Base-by-base conservation (phyloP, 2,797 vertebrate species). In the Hybognathus amarus region DNA sequence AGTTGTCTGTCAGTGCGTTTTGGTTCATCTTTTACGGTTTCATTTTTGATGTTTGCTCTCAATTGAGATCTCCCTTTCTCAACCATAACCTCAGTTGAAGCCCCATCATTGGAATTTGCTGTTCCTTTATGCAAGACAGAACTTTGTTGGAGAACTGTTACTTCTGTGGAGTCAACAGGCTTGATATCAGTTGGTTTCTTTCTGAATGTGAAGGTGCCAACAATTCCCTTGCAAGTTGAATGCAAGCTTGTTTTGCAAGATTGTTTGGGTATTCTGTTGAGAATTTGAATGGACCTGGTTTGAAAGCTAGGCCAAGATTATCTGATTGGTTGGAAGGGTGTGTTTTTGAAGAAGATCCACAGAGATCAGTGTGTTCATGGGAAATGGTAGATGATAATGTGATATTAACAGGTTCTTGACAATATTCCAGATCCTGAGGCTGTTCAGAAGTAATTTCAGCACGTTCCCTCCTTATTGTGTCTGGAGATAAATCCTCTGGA, bases 181-280 rank as follows among this genome's bases (percentile, higher is more conserved):
- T 64, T 92, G 67, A 76, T 77, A 56, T 90, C 83, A 69, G 74
- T 89, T 1, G 88, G 83, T 90, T 90, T 94, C 85, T 85, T 91
- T 92, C 90, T 95, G 30, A 93, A 91, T 56, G 85, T 93, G 81
- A 95, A 95, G n/a, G 90, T 91, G 74, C 95, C 95, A 91, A 96
- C 2, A 93, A 94, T 9, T 95, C 95, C 91, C 91, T 82, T 92
- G 88, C 86, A 95, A 90, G 83, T 89, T 92, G 85, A 95, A 90
- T 59, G 88, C 38, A 61, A 64, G 66, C 56, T 89, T 85, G 75
- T 52, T 88, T 79, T 91, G 90, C 59, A 67, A 36, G 75, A 70
- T 89, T 84, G 81, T 77, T 81, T 22, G 69, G 61, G 78, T 85
- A 24, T 86, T 82, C 86, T 78, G 86, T 85, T 73, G 89, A 76